A percentile compares a stretch with the other conserved stretches of the same genome.
phyloP scores from a whole-genome alignment of 1,140 invertebrate species.

The Macrostomum lignano region DNA sequence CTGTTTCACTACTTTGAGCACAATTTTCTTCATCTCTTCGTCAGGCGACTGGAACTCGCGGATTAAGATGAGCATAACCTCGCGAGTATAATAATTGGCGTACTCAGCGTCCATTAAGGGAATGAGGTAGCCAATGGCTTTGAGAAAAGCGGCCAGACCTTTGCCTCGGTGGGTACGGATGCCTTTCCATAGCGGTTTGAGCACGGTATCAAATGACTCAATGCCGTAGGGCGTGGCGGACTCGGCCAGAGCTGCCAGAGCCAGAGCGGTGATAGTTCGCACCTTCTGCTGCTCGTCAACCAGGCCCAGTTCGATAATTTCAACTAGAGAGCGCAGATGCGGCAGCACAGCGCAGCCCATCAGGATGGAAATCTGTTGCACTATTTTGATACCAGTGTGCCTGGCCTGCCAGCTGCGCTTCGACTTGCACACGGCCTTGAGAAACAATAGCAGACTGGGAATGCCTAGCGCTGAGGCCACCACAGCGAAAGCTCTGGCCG shows the following conservation, averaged over 20 bases:
- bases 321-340: constrained; percentile 81
- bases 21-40: constrained; percentile 99
- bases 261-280: constrained; percentile 83
- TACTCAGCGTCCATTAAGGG: constrained; percentile 99
- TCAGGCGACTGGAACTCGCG: constrained; percentile 96
- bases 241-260: constrained; percentile 74
- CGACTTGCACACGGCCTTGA: constrained; percentile 92
- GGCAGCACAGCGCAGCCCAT: constrained; percentile 99
- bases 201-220: constrained; percentile 91
- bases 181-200: constrained; percentile 97
- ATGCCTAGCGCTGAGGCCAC: constrained; percentile 93
- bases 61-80: constrained; percentile 97
- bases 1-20: constrained; percentile 97
- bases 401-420: constrained; percentile 99
- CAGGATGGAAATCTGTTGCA: constrained; percentile 94
- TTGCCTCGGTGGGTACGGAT: constrained; percentile 89
- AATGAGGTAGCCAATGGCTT: constrained; percentile 94
- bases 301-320: constrained; percentile 85
- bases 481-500: constrained; percentile 88
- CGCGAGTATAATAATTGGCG: constrained; percentile 91
- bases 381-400: constrained; percentile 95
- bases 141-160: constrained; percentile 86
- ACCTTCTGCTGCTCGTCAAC: constrained; percentile 46
- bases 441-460: constrained; percentile 76
- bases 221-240: constrained; percentile 96